Evolutionary conservation across 2,888 invertebrate species (phyloP).

Genomic region (Spilarctia lutea): DNA sequence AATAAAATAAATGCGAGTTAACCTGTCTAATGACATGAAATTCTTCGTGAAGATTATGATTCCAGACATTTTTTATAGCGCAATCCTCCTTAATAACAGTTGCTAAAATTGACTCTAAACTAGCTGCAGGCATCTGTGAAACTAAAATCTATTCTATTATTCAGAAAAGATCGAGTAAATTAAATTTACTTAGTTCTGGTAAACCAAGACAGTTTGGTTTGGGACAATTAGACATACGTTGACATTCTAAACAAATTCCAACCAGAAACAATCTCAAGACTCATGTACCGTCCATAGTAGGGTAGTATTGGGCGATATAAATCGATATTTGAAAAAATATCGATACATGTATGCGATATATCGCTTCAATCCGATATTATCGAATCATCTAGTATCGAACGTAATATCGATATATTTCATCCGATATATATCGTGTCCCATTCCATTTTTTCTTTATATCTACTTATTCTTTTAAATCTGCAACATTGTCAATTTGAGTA

Average conservation of each 20-base stretch:
- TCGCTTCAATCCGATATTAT: too few relatives aligned
- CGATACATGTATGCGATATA: too few relatives aligned
- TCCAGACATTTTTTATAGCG: conserved; percentile 99
- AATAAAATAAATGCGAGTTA: conserved; percentile 38
- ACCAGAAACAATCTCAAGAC: neutral
- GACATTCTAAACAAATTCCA: conserved; percentile 5
- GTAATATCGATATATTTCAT: too few relatives aligned
- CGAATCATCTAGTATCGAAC: too few relatives aligned
- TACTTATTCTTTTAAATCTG: too few relatives aligned
- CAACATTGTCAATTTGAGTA: too few relatives aligned
- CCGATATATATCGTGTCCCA: too few relatives aligned
- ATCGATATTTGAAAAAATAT: too few relatives aligned
- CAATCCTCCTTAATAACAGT: conserved; percentile 91
- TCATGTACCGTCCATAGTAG: too few relatives aligned
- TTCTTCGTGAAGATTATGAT: conserved; percentile 98
- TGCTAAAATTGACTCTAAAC: conserved; percentile 84
- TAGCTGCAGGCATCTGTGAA: conserved; percentile 89
- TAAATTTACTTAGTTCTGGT: neutral
- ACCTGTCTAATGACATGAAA: conserved; percentile 97
- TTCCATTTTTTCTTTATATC: too few relatives aligned
- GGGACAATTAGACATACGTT: neutral
- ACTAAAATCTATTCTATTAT: conserved; percentile 16
- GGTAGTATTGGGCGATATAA: too few relatives aligned
- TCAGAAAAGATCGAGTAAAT: conserved; percentile 4
- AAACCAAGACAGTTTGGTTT: neutral